Percentiles rank a stretch among this genome's conserved stretches.
Evolutionary conservation across 2,888 invertebrate genomes (phyloP).

Genomic region (Cyclophora albipunctata): DNA sequence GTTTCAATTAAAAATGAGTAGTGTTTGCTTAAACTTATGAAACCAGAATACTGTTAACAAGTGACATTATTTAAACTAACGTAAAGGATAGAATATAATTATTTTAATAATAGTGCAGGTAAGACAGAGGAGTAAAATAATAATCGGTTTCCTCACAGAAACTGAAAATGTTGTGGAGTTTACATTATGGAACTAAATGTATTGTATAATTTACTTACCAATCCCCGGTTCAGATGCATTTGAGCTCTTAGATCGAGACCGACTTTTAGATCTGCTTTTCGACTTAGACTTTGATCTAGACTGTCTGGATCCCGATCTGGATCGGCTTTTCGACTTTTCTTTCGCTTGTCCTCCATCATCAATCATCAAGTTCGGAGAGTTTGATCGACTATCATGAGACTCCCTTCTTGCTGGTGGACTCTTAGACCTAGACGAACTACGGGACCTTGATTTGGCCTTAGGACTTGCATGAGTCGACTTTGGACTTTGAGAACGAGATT

Average conservation of each 20-base stretch:
- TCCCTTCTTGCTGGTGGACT: constrained; percentile 43
- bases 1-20: no score
- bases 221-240: constrained; percentile 46
- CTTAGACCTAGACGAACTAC: constrained; percentile 14
- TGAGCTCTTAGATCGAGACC: constrained; percentile 60
- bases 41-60: no score
- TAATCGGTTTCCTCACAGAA: no score
- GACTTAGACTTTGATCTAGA: constrained; percentile 59
- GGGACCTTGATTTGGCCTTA: constrained; percentile 27
- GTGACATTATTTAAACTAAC: no score
- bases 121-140: no score
- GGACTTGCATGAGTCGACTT: constrained; percentile 62
- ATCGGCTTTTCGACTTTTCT: constrained; percentile 55
- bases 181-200: no score
- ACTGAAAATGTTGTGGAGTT: no score
- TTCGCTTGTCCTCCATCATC: constrained; percentile 61
- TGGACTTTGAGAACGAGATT: constrained; percentile 43
- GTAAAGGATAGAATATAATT: no score
- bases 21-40: no score
- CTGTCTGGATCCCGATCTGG: constrained; percentile 57
- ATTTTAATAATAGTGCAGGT: no score
- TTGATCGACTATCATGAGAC: constrained; percentile 59
- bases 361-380: constrained; percentile 71
- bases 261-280: constrained; percentile 59
- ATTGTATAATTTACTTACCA: constrained; percentile 22